Evolutionary conservation across 1,140 invertebrate genomes (phyloP).

Genomic region (Drosophila rufa): DNA sequence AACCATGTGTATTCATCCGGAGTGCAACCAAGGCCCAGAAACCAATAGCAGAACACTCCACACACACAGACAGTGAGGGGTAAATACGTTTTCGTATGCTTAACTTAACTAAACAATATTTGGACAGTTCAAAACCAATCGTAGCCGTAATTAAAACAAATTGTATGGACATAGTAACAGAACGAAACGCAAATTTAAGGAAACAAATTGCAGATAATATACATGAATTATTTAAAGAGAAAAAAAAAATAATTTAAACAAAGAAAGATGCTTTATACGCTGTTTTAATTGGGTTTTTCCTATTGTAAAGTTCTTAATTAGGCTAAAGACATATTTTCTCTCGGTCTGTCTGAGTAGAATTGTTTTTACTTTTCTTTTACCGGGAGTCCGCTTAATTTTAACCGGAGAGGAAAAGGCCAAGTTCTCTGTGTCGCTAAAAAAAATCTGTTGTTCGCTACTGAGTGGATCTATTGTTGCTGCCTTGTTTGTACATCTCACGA

Average conservation of each 20-base stretch:
- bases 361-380: too few species aligned
- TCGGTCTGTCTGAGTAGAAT: too few species aligned
- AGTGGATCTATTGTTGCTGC: neutral
- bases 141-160: constrained; percentile 31
- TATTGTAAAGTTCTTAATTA: too few species aligned
- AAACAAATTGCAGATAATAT: constrained; percentile 24
- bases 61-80: neutral
- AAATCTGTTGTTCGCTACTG: neutral
- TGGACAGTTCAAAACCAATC: constrained; percentile 36
- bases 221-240: constrained; percentile 13
- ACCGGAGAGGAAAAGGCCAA: too few species aligned
- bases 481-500: neutral
- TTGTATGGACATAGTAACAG: constrained; percentile 9
- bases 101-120: constrained; percentile 24
- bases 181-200: constrained; percentile 9
- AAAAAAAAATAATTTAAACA: neutral
- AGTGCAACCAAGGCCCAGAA: constrained; percentile 1
- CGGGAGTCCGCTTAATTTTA: too few species aligned
- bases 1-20: constrained; percentile 6
- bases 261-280: neutral
- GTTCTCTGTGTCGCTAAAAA: neutral
- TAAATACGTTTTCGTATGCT: constrained; percentile 10
- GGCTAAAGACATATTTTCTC: neutral
- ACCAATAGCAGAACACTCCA: neutral
- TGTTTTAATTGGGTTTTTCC: neutral